These are phyloP conservation scores for Synergus itoensis DNA, from an alignment of 2,888 invertebrate species.

Conservation along the genomic window DNA sequence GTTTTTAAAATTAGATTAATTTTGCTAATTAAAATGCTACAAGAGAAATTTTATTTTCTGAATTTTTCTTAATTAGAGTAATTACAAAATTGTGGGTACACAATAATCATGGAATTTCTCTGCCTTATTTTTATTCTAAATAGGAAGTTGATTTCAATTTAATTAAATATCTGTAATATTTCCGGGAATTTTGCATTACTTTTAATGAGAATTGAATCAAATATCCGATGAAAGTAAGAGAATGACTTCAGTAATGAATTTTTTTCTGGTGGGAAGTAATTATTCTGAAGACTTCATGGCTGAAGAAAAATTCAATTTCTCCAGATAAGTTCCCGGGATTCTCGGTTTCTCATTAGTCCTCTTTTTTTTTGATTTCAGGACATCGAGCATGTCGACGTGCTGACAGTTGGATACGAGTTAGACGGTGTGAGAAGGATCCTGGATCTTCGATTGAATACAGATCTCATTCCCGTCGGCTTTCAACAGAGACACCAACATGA, in stretches of 20 bases:
- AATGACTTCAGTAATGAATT: not conserved
- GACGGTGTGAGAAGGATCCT: conserved; percentile 84
- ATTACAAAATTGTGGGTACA: too few species aligned
- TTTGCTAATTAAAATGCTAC: too few species aligned
- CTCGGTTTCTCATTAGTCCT: conserved; percentile 16
- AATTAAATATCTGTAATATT: not conserved
- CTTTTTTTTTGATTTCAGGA: conserved; percentile 75
- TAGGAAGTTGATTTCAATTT: not conserved
- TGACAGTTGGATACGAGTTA: conserved; percentile 84
- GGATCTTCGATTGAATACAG: conserved; percentile 86
- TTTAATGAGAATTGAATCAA: not conserved
- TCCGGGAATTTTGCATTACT: not conserved
- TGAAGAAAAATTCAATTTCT: conserved; percentile 34
- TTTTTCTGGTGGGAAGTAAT: conserved; percentile 5
- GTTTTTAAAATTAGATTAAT: not conserved
- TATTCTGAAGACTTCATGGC: conserved; percentile 2
- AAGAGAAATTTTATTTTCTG: too few species aligned
- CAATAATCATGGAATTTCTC: not conserved
- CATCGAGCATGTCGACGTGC: conserved; percentile 79
- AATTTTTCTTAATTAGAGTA: too few species aligned
- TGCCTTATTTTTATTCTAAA: not conserved
- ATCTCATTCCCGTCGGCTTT: conserved; percentile 85
- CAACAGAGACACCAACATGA: conserved; percentile 79
- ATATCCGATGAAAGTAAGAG: not conserved
- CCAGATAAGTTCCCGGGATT: conserved; percentile 10